Evolutionary conservation across 1,140 invertebrate species (phyloP).

Genomic region (Danaus plexippus): DNA sequence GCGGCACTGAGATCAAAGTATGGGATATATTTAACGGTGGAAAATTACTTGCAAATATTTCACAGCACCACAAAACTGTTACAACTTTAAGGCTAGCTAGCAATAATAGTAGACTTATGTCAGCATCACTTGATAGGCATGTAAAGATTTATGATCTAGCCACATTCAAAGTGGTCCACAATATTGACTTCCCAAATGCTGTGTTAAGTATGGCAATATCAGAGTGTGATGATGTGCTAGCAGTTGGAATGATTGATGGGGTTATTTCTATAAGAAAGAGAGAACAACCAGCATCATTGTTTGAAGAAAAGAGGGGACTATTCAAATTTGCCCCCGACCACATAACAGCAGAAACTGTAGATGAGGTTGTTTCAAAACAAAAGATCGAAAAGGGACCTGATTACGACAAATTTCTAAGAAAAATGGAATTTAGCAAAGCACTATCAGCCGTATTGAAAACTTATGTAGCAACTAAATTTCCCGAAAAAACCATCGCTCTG

Average conservation of each 20-base stretch:
- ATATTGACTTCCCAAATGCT: conserved; percentile 91
- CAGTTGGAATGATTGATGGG: conserved; percentile 93
- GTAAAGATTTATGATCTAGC: conserved; percentile 94
- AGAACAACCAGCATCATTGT: conserved; percentile 72
- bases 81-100: conserved; percentile 86
- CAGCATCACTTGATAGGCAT: conserved; percentile 92
- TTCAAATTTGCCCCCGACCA: conserved; percentile 73
- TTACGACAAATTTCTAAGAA: conserved; percentile 82
- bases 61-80: conserved; percentile 94
- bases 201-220: conserved; percentile 89
- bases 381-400: conserved; percentile 67
- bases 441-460: conserved; percentile 80
- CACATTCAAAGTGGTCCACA: conserved; percentile 90
- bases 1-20: conserved; percentile 92
- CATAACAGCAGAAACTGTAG: conserved; percentile 61
- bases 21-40: conserved; percentile 94
- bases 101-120: conserved; percentile 86
- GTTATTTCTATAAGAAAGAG: conserved; percentile 88
- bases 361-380: conserved; percentile 70
- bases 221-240: conserved; percentile 86
- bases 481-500: conserved; percentile 84
- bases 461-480: conserved; percentile 75
- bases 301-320: conserved; percentile 50
- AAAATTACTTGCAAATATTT: conserved; percentile 83
- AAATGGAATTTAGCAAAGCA: conserved; percentile 88